Evolutionary conservation across 23 tunicate genomes (phyloP).

Genomic region (Diplosoma virens): DNA sequence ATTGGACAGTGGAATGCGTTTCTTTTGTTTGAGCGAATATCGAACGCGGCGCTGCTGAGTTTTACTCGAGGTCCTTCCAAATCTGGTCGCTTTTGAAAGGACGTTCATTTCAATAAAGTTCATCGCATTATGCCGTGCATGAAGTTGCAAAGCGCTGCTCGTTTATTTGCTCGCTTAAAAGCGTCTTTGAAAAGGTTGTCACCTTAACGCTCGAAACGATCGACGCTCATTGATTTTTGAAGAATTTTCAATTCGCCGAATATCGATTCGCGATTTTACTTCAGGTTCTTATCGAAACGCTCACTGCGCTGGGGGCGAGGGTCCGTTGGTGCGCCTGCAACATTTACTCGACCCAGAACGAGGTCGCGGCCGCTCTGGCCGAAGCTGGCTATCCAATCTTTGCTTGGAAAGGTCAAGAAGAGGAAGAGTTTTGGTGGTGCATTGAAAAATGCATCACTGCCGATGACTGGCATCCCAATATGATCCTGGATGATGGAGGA

Average conservation of each 20-base stretch:
- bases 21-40: too few relatives aligned
- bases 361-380: conserved; percentile 94
- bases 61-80: too few relatives aligned
- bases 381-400: conserved; percentile 90
- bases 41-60: too few relatives aligned
- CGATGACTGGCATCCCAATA: conserved; percentile 96
- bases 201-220: neutral
- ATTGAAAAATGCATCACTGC: conserved; percentile 87
- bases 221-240: neutral
- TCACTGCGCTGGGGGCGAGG: conserved; percentile 77
- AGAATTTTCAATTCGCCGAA: neutral
- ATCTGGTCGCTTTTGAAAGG: too few relatives aligned
- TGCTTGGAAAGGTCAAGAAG: conserved; percentile 98
- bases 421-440: conserved; percentile 99
- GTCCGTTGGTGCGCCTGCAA: conserved; percentile 99
- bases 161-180: neutral
- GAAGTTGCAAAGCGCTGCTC: too few relatives aligned
- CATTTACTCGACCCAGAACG: conserved; percentile 95
- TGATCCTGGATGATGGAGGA: conserved; percentile 99
- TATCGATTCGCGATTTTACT: neutral
- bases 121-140: too few relatives aligned
- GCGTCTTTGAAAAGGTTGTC: neutral
- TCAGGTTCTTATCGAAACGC: conserved; percentile 86
- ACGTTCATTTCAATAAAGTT: too few relatives aligned
- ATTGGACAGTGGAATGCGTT: too few relatives aligned